These are phyloP conservation scores for Malthinus flaveolus DNA, from an alignment of 2,888 invertebrate genomes.

Conservation along the genomic window DNA sequence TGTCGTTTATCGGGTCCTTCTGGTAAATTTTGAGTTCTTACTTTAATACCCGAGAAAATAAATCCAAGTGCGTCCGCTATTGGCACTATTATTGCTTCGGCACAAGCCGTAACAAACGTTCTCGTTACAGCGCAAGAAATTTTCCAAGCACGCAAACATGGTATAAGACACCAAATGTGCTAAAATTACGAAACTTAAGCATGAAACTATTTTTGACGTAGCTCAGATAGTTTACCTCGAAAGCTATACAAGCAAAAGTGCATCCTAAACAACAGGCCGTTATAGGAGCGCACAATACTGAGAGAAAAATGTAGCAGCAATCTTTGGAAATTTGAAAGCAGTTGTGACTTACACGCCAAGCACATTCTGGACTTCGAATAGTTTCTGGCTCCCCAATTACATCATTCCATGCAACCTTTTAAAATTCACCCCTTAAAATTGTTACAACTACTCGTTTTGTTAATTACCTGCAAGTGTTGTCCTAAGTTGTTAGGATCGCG, in stretches of 20 bases:
- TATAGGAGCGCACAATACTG: slow-evolving; percentile 69
- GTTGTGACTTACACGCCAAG: slow-evolving; percentile 67
- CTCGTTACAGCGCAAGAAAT: slow-evolving; percentile 67
- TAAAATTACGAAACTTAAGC: slow-evolving; percentile 49
- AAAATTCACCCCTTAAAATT: background rate
- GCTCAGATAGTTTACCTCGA: slow-evolving; percentile 61
- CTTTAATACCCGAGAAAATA: slow-evolving; percentile 63
- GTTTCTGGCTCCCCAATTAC: slow-evolving; percentile 73
- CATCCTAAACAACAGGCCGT: slow-evolving; percentile 68
- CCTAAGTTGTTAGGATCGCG: slow-evolving; percentile 73
- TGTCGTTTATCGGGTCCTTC: slow-evolving; percentile 56
- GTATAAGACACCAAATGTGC: slow-evolving; percentile 77
- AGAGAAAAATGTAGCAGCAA: slow-evolving; percentile 71
- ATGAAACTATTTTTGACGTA: background rate
- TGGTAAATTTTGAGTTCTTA: slow-evolving; percentile 58
- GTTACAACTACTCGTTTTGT: background rate
- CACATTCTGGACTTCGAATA: slow-evolving; percentile 70
- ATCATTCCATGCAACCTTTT: slow-evolving; percentile 71
- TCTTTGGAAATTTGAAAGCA: slow-evolving; percentile 68
- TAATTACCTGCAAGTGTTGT: slow-evolving; percentile 69
- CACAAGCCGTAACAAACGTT: slow-evolving; percentile 60
- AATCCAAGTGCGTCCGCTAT: slow-evolving; percentile 65
- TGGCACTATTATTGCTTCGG: slow-evolving; percentile 67
- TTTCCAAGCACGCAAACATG: slow-evolving; percentile 67
- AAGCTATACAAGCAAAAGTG: slow-evolving; percentile 71